These are phyloP conservation scores for Hycleus phaleratus DNA, from an alignment of 1,140 invertebrate genomes.

Conservation along the genomic window DNA sequence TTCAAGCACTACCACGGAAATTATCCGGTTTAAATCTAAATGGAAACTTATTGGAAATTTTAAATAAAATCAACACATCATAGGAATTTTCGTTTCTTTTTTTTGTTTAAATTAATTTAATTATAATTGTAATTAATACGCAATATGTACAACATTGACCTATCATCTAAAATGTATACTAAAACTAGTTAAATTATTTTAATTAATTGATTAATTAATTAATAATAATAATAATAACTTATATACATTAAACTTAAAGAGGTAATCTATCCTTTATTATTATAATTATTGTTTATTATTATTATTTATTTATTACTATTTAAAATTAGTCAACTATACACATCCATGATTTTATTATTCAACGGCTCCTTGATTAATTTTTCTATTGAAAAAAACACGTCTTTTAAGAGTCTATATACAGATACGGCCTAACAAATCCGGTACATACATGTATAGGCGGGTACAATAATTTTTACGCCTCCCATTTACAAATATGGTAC, in stretches of 20 bases:
- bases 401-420: too few species aligned
- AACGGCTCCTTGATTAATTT: too few species aligned
- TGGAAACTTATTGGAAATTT: conserved; percentile 28
- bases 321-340: too few species aligned
- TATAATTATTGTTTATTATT: conserved; percentile 6
- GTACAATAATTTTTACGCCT: too few species aligned
- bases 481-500: too few species aligned
- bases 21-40: conserved; percentile 29
- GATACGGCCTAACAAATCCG: too few species aligned
- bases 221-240: conserved; percentile 8
- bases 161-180: conserved; percentile 2
- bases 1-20: conserved; percentile 35
- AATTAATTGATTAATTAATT: too few species aligned
- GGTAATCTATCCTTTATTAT: conserved; percentile 16
- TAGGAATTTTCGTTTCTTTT: background rate
- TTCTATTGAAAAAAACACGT: too few species aligned
- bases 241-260: conserved; percentile 23
- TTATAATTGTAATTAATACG: conserved; percentile 30
- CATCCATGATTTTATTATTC: too few species aligned
- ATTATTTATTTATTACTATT: too few species aligned
- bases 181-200: too few species aligned
- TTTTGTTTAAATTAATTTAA: background rate
- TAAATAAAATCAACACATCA: conserved; percentile 27
- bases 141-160: conserved; percentile 33
- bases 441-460: too few species aligned